Conservation (phyloP, 2,113 vertebrate species). For the Tragelaphus imberbis region DNA sequence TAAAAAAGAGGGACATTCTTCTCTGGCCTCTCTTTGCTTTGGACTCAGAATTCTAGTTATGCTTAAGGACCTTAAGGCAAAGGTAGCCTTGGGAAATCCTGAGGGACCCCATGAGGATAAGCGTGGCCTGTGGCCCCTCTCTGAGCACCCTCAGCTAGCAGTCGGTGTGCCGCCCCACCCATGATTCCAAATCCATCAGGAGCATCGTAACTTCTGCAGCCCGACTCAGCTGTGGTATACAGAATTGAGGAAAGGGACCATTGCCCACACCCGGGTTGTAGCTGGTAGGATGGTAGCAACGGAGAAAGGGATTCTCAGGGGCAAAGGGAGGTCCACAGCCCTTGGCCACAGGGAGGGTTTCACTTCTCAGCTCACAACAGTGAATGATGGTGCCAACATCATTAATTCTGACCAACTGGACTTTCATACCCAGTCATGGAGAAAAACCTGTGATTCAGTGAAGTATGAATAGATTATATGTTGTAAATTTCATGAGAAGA, state of each 20-base stretch:
- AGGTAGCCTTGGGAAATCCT: background rate
- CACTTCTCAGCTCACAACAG: background rate
- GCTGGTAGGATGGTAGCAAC: accelerated
- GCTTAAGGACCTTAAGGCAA: background rate
- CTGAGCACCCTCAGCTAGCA: background rate
- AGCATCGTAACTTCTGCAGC: background rate
- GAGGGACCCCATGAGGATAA: accelerated
- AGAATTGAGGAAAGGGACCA: background rate
- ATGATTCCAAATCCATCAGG: background rate
- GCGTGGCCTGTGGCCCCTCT: background rate
- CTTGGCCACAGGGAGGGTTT: background rate
- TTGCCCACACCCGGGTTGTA: background rate
- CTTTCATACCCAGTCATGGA: background rate
- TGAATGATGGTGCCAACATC: background rate
- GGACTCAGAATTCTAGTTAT: background rate
- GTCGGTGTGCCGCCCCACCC: background rate
- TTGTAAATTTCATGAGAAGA: background rate
- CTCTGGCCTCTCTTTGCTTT: background rate
- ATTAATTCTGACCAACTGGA: background rate
- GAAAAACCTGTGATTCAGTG: background rate
- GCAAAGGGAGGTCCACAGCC: background rate
- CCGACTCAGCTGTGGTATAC: background rate
- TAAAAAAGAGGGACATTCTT: background rate
- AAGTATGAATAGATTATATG: background rate
- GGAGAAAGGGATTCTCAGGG: background rate